Evolutionary conservation across 2,113 vertebrate species (phyloP).

Genomic region (Corythaeola cristata): DNA sequence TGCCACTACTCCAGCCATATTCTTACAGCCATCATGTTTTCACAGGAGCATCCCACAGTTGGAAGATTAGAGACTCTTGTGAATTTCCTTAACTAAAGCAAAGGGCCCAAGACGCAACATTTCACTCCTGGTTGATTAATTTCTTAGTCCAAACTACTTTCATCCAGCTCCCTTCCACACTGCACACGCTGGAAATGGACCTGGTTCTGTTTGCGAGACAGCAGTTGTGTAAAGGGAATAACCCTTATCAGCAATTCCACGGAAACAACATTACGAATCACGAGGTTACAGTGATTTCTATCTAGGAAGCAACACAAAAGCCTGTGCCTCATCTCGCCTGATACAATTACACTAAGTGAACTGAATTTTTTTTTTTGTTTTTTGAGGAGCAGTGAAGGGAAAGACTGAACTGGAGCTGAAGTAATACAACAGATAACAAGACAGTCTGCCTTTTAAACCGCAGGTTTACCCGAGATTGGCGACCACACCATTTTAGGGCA

Average conservation of each 20-base stretch:
- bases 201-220: not conserved
- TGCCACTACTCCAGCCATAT: not conserved
- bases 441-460: not conserved
- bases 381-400: not conserved
- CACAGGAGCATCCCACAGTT: not conserved
- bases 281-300: not conserved
- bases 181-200: not conserved
- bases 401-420: constrained; percentile 16
- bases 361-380: not conserved
- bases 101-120: not conserved
- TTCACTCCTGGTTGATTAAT: not conserved
- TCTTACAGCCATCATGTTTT: not conserved
- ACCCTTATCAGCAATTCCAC: not conserved
- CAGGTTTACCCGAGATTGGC: not conserved
- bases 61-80: not conserved
- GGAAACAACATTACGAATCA: not conserved
- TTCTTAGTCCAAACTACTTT: not conserved
- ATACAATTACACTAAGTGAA: not conserved
- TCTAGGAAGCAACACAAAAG: not conserved
- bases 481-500: not conserved
- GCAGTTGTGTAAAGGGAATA: not conserved
- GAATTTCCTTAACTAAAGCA: not conserved
- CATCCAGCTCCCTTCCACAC: not conserved
- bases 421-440: not conserved
- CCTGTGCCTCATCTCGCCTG: not conserved